Evolutionary conservation across 2,888 invertebrate genomes (phyloP).

Genomic region (Melanophora roralis): DNA sequence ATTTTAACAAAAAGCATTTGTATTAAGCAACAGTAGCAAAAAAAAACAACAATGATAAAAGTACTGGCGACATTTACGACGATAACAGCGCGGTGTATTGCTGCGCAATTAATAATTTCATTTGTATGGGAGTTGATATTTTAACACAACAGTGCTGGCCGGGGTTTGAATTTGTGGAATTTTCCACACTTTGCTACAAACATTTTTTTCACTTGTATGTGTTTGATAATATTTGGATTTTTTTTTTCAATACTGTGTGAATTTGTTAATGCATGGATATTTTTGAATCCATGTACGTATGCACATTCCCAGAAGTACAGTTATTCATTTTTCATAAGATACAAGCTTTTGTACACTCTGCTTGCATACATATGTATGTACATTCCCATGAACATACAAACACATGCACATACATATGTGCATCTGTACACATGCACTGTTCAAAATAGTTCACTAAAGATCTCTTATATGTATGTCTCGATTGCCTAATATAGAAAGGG

Average conservation of each 20-base stretch:
- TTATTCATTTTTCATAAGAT: constrained; percentile 31
- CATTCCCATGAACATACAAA: neutral
- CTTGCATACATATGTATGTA: neutral
- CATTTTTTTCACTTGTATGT: constrained; percentile 22
- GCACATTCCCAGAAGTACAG: constrained; percentile 43
- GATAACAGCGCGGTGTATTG: constrained; percentile 32
- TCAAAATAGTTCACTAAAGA: constrained; percentile 6
- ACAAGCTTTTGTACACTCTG: no score
- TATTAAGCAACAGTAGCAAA: constrained; percentile 16
- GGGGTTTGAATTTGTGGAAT: neutral
- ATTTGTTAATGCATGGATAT: neutral
- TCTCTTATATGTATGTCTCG: no score
- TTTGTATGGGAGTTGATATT: constrained; percentile 11
- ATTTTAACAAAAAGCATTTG: constrained; percentile 12
- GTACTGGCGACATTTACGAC: constrained; percentile 14
- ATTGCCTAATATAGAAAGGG: no score
- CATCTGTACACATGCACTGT: neutral
- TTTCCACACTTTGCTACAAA: constrained; percentile 25
- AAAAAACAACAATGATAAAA: neutral
- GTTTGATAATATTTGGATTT: neutral
- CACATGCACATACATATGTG: neutral
- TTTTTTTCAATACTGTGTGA: neutral
- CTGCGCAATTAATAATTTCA: constrained; percentile 50
- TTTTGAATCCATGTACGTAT: neutral
- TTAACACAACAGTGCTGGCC: no score